Percentiles rank a stretch among this genome's conserved stretches.
These are phyloP conservation scores for Nesoenas mayeri DNA, from an alignment of 2,113 vertebrate genomes.

Conservation along the genomic window DNA sequence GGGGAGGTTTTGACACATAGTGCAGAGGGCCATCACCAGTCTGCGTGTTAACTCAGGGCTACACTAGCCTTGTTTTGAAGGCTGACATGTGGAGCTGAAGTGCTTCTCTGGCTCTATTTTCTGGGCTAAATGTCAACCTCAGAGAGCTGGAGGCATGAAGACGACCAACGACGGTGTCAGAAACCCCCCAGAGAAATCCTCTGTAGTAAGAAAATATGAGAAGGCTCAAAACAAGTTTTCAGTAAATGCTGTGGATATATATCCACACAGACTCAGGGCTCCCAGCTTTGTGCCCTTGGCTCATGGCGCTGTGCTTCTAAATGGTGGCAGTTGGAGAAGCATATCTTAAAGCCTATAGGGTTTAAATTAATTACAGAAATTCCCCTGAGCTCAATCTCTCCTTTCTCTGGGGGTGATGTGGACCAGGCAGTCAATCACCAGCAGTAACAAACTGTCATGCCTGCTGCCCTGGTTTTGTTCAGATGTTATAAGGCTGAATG, in stretches of 20 bases:
- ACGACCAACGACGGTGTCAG: neutral
- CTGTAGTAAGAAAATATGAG: neutral
- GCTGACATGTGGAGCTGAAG: neutral
- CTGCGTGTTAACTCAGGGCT: neutral
- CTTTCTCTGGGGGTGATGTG: conserved; percentile 5
- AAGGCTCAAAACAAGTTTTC: neutral
- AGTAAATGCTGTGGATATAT: neutral
- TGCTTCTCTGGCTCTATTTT: neutral
- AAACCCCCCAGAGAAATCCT: neutral
- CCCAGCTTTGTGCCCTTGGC: neutral
- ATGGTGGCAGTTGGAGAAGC: neutral
- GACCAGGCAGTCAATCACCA: conserved; percentile 47
- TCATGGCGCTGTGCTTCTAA: neutral
- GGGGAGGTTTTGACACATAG: neutral
- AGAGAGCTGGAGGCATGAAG: neutral
- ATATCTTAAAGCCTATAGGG: neutral
- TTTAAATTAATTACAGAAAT: conserved; percentile 45
- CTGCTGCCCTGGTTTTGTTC: conserved; percentile 56
- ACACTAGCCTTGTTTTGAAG: neutral
- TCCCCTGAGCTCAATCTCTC: conserved; percentile 31
- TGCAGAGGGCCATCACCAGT: neutral
- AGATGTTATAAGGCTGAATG: conserved; percentile 57
- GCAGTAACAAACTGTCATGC: neutral
- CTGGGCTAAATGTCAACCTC: neutral
- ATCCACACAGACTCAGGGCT: neutral